Percentiles rank a stretch among this genome's conserved stretches.
phyloP scores from a whole-genome alignment of 2,797 vertebrate genomes.

The Mycteria americana region DNA sequence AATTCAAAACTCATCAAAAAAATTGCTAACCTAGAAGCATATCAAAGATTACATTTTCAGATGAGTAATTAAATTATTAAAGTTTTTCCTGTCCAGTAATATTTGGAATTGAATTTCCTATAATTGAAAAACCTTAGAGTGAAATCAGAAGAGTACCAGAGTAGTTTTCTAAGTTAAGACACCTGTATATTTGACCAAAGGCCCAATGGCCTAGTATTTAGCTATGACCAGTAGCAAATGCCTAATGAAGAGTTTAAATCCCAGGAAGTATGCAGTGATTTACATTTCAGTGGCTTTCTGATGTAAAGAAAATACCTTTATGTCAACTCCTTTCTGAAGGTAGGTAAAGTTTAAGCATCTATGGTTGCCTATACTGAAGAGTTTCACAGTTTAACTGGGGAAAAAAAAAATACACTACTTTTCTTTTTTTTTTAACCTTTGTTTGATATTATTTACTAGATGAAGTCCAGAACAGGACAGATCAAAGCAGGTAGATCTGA shows the following conservation, averaged over 20 bases:
- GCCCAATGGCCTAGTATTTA: background rate
- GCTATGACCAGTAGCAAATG: background rate
- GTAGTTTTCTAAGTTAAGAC: background rate
- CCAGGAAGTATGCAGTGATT: background rate
- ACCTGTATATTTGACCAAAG: background rate
- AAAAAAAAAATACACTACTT: rapidly evolving
- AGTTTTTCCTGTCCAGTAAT: background rate
- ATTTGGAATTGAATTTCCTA: background rate
- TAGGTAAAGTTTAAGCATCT: background rate
- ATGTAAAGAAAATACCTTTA: background rate
- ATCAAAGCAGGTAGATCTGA: background rate
- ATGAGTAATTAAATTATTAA: background rate
- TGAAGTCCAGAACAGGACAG: background rate
- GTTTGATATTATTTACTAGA: background rate
- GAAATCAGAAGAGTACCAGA: background rate
- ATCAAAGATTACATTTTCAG: background rate
- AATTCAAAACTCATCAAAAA: background rate
- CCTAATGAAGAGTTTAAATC: background rate
- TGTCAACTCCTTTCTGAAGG: background rate
- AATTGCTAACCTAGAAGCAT: background rate
- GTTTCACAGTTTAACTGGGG: background rate
- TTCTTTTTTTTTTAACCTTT: background rate
- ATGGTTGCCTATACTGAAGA: background rate
- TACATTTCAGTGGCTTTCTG: background rate
- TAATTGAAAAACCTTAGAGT: background rate